A percentile compares a stretch with the other conserved stretches of the same genome.
Conservation (phyloP, 2,888 invertebrate species). For the Melangyna quadrimaculata region DNA sequence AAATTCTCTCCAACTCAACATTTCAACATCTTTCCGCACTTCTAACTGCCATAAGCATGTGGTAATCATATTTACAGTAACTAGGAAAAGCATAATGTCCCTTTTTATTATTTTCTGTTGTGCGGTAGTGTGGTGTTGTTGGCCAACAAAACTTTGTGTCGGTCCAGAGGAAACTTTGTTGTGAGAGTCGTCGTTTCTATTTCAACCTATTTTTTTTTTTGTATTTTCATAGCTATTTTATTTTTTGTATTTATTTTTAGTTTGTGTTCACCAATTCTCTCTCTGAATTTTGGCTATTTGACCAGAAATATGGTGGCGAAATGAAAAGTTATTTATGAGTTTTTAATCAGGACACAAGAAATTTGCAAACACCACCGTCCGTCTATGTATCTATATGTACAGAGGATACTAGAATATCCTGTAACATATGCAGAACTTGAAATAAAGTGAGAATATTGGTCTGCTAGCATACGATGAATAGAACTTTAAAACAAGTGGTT, state of each 20-base stretch:
- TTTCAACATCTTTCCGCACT: conserved; percentile 8
- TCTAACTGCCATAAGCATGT: conserved; percentile 63
- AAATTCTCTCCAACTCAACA: background rate
- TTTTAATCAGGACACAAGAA: conserved; percentile 58
- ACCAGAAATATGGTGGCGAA: conserved; percentile 51
- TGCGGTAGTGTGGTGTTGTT: conserved; percentile 33
- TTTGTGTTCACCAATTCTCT: conserved; percentile 4
- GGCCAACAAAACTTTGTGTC: conserved; percentile 55
- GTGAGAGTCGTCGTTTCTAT: conserved; percentile 17
- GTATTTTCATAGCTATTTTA: no score
- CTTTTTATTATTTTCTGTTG: conserved; percentile 28
- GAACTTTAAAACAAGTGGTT: conserved; percentile 10
- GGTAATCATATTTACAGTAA: conserved; percentile 70
- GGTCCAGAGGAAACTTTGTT: conserved; percentile 50
- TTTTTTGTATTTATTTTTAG: background rate
- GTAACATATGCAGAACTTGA: background rate
- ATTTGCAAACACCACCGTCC: conserved; percentile 20
- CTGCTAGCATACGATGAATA: background rate
- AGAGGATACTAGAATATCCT: background rate
- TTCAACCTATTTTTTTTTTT: background rate
- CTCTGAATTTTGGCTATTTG: conserved; percentile 39
- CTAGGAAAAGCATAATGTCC: conserved; percentile 53
- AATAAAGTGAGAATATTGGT: background rate
- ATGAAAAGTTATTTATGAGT: conserved; percentile 62
- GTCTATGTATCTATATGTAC: background rate